These are phyloP conservation scores for Oncorhynchus mykiss DNA, from an alignment of 2,113 vertebrate genomes.

Conservation along the genomic window DNA sequence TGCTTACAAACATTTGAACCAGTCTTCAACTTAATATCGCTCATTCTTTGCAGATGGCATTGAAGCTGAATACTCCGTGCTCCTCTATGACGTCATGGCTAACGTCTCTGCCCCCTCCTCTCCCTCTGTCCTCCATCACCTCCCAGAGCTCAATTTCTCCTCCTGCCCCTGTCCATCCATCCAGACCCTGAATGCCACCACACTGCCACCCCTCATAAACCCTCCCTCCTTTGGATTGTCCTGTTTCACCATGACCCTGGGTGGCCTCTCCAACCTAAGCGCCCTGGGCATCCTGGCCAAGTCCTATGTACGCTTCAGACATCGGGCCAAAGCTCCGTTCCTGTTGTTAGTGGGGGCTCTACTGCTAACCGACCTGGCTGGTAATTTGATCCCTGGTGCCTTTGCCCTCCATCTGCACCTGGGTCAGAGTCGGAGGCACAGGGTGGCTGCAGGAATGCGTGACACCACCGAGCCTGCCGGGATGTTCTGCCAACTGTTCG, in stretches of 20 bases:
- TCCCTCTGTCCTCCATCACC: constrained; percentile 3
- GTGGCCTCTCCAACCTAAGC: constrained; percentile 77
- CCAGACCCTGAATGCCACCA: not conserved
- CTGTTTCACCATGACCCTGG: constrained; percentile 83
- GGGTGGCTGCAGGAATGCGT: not conserved
- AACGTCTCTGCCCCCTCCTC: constrained; percentile 16
- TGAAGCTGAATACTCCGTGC: constrained; percentile 27
- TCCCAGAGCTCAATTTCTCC: not conserved
- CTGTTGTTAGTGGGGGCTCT: constrained; percentile 76
- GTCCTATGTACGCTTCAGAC: constrained; percentile 48
- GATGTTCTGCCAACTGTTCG: constrained; percentile 77
- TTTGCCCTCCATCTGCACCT: constrained; percentile 79
- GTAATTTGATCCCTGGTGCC: constrained; percentile 79
- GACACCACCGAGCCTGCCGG: constrained; percentile 15
- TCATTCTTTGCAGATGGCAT: constrained; percentile 36
- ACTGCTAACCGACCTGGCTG: constrained; percentile 78
- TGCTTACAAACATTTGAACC: too few relatives aligned
- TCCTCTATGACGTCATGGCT: constrained; percentile 26
- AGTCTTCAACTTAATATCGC: not conserved
- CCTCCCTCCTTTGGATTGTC: constrained; percentile 63
- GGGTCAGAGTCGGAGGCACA: not conserved
- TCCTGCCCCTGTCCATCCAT: not conserved
- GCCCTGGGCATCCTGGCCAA: constrained; percentile 75
- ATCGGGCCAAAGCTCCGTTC: constrained; percentile 75
- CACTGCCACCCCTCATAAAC: not conserved